Conservation (phyloP, 1,140 invertebrate species). For the Chlorops oryzae region DNA sequence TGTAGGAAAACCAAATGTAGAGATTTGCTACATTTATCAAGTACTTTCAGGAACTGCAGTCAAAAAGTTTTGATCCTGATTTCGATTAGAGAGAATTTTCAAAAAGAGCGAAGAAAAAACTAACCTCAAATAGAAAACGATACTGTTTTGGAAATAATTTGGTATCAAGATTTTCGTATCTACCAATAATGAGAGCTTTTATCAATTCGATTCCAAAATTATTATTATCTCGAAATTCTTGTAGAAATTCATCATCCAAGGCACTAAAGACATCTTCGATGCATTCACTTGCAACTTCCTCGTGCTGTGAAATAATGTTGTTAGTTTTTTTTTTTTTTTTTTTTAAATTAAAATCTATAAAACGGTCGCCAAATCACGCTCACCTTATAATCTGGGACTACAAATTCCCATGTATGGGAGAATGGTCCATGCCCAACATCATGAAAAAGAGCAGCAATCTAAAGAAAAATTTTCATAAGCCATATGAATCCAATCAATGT, state of each 20-base stretch:
- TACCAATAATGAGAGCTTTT: constrained; percentile 33
- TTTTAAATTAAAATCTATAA: no score
- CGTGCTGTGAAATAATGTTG: constrained; percentile 22
- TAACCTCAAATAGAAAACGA: constrained; percentile 17
- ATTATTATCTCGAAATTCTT: constrained; percentile 24
- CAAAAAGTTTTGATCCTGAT: no score
- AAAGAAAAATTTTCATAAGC: no score
- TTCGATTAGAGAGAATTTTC: no score
- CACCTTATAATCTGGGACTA: constrained; percentile 27
- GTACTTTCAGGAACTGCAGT: no score
- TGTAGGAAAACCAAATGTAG: background rate
- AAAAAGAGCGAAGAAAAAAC: no score
- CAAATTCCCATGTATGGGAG: constrained; percentile 57
- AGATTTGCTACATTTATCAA: background rate
- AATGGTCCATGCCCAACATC: constrained; percentile 66
- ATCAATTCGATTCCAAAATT: constrained; percentile 31
- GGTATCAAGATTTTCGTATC: constrained; percentile 14
- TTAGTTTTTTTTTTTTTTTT: background rate
- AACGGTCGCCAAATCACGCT: constrained; percentile 4
- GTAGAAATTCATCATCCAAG: constrained; percentile 11
- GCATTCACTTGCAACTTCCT: constrained; percentile 22
- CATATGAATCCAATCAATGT: no score
- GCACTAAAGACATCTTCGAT: constrained; percentile 33
- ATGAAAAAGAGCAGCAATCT: constrained; percentile 63
- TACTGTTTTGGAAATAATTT: constrained; percentile 5